These are phyloP conservation scores for Eristalinus sepulchralis DNA, from an alignment of 2,888 invertebrate genomes.

Conservation along the genomic window DNA sequence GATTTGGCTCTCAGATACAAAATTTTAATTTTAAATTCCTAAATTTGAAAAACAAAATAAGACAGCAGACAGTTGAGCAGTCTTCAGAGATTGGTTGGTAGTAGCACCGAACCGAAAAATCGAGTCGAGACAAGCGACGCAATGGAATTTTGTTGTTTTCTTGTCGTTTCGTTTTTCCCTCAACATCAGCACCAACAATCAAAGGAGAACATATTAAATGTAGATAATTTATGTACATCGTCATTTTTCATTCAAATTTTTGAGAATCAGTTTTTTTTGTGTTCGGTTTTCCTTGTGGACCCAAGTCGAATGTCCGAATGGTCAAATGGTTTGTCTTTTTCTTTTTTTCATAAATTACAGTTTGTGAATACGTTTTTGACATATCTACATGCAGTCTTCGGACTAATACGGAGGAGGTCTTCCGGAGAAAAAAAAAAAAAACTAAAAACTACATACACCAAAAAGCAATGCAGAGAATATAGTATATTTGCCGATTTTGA, in stretches of 20 bases:
- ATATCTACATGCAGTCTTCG: not conserved
- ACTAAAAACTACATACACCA: not conserved
- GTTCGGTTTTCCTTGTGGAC: slow-evolving; percentile 17
- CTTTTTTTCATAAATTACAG: slow-evolving; percentile 57
- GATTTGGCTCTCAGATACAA: slow-evolving; percentile 13
- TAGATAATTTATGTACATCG: slow-evolving; percentile 55
- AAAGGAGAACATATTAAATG: slow-evolving; percentile 31
- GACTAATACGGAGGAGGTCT: slow-evolving; percentile 9
- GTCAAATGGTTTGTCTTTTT: slow-evolving; percentile 17
- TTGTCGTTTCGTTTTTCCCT: not conserved
- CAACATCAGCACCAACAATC: not conserved
- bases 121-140: slow-evolving; percentile 44
- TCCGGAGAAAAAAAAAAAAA: slow-evolving; percentile 14
- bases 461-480: not conserved
- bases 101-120: slow-evolving; percentile 5
- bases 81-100: slow-evolving; percentile 19
- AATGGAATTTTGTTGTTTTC: slow-evolving; percentile 48
- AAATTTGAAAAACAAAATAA: slow-evolving; percentile 18
- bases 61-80: slow-evolving; percentile 21
- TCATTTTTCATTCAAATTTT: slow-evolving; percentile 68
- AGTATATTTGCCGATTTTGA: slow-evolving; percentile 47
- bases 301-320: slow-evolving; percentile 6
- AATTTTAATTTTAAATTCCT: slow-evolving; percentile 50
- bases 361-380: slow-evolving; percentile 47
- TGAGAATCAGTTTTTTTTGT: slow-evolving; percentile 50